phyloP scores from a whole-genome alignment of 92 coral and sea anemone genomes.

The Porites lobata region DNA sequence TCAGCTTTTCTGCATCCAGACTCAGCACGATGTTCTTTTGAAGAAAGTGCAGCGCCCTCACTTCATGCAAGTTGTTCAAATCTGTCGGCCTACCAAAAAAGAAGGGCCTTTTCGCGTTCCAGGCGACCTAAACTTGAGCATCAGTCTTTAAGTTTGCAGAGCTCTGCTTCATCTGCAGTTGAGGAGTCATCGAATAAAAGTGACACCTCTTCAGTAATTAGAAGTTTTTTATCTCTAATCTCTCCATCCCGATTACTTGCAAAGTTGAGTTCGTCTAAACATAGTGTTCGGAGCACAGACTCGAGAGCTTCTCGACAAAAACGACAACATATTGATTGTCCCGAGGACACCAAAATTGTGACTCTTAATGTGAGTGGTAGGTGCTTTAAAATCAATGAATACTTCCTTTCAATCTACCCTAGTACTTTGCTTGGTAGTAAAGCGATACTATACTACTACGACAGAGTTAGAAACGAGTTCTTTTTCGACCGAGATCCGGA shows the following conservation, averaged over 20 bases:
- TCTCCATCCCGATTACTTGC: slow-evolving; percentile 60
- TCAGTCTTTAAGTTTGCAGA: slow-evolving; percentile 5
- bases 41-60: slow-evolving; percentile 15
- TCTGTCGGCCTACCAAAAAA: background rate
- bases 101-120: background rate
- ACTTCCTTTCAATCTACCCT: slow-evolving; percentile 79
- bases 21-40: slow-evolving; percentile 20
- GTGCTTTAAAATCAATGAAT: slow-evolving; percentile 76
- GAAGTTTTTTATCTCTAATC: slow-evolving; percentile 72
- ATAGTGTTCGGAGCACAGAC: slow-evolving; percentile 46
- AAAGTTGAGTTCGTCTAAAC: slow-evolving; percentile 37
- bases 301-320: slow-evolving; percentile 36
- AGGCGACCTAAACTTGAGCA: background rate
- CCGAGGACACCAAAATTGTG: slow-evolving; percentile 67
- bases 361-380: slow-evolving; percentile 80
- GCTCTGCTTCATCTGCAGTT: slow-evolving; percentile 33
- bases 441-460: slow-evolving; percentile 63
- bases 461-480: slow-evolving; percentile 60
- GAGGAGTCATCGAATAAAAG: slow-evolving; percentile 21
- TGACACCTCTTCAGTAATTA: slow-evolving; percentile 23
- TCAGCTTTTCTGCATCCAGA: slow-evolving; percentile 43
- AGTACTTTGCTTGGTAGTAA: slow-evolving; percentile 79
- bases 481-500: slow-evolving; percentile 93
- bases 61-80: background rate
- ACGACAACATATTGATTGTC: slow-evolving; percentile 71